phyloP scores from a whole-genome alignment of 2,888 invertebrate genomes.

The Ophion ellenae region DNA sequence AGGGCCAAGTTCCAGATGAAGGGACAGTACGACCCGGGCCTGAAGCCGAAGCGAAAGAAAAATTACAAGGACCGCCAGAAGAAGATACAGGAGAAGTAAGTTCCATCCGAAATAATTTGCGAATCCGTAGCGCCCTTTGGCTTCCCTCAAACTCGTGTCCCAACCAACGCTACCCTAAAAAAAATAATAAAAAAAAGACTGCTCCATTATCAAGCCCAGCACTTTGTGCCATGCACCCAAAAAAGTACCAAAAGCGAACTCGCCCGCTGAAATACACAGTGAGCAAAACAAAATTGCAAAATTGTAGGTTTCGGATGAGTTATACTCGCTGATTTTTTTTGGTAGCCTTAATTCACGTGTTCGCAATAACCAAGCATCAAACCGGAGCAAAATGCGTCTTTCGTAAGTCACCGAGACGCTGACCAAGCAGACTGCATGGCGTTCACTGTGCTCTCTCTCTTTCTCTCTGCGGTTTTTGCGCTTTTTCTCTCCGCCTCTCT shows the following conservation, averaged over 20 bases:
- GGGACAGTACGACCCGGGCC: conserved; percentile 95
- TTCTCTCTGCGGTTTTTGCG: conserved; percentile 67
- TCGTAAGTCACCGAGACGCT: conserved; percentile 45
- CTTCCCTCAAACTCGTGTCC: not conserved
- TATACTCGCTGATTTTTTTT: conserved; percentile 8
- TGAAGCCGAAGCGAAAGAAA: conserved; percentile 95
- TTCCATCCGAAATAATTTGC: conserved; percentile 53
- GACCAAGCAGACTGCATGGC: conserved; percentile 77
- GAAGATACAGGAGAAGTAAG: conserved; percentile 95
- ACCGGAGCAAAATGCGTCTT: conserved; percentile 33
- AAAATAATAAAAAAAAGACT: not conserved
- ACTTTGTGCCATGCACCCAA: no score
- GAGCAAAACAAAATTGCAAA: no score
- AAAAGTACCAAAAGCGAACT: no score
- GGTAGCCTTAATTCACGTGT: conserved; percentile 1
- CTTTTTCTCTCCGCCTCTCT: not conserved
- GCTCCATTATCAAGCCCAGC: no score
- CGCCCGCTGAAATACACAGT: no score
- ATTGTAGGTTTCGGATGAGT: not conserved
- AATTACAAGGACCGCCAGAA: conserved; percentile 94
- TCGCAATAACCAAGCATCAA: not conserved
- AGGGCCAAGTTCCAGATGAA: conserved; percentile 97
- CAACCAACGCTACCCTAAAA: no score
- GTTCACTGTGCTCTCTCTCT: conserved; percentile 63
- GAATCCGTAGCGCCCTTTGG: not conserved